These are phyloP conservation scores for Drosophila testacea DNA, from an alignment of 2,888 invertebrate species.

Conservation along the genomic window DNA sequence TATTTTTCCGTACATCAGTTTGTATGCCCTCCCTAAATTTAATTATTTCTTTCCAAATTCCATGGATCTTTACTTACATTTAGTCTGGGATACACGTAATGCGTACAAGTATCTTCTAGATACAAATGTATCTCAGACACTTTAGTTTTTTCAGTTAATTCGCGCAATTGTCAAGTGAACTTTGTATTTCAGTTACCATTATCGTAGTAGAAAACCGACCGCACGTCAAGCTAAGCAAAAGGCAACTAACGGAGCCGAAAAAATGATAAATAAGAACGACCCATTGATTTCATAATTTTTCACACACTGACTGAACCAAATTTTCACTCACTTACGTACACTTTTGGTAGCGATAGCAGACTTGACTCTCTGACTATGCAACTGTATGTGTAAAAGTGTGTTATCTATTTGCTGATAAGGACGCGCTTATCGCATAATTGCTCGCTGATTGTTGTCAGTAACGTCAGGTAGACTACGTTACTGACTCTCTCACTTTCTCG, in stretches of 20 bases:
- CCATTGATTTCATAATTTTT: conserved; percentile 70
- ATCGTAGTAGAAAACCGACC: conserved; percentile 46
- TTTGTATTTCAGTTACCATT: conserved; percentile 37
- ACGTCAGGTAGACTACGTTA: conserved; percentile 60
- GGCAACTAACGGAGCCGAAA: conserved; percentile 63
- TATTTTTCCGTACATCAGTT: not conserved
- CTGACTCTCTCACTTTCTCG: conserved; percentile 1
- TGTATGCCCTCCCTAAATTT: not conserved
- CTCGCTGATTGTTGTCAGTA: conserved; percentile 69
- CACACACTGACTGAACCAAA: conserved; percentile 30
- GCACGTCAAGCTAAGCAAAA: conserved; percentile 58
- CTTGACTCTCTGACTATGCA: conserved; percentile 2
- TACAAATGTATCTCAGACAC: conserved; percentile 27
- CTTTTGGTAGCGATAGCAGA: not conserved
- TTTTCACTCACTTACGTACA: conserved; percentile 15
- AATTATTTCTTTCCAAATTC: not conserved
- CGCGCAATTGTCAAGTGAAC: conserved; percentile 1
- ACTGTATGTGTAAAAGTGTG: conserved; percentile 10
- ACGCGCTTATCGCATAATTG: conserved; percentile 73
- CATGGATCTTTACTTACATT: conserved; percentile 22
- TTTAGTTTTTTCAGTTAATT: not conserved
- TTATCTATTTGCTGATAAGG: conserved; percentile 73
- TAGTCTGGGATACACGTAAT: not conserved
- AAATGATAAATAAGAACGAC: conserved; percentile 22
- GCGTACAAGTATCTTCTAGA: conserved; percentile 27